Evolutionary conservation across 2,888 invertebrate genomes (phyloP), one percentile per base, ranked within the genome.

Genomic region (Dendrolimus pini): DNA sequence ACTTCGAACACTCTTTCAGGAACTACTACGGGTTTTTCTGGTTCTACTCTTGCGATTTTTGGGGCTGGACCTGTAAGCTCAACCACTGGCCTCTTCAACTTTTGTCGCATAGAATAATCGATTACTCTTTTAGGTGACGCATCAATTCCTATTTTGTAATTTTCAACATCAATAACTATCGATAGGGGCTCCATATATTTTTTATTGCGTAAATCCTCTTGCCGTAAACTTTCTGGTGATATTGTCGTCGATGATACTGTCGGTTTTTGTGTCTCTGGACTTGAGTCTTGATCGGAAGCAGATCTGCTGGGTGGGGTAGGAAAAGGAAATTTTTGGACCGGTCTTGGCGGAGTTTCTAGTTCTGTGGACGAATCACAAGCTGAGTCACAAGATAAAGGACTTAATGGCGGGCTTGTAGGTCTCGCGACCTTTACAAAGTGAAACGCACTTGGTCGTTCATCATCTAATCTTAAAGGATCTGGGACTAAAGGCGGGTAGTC

Each of bases 321-420:
- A 61, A 91, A 92, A 0, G 88, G 92, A 59, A 80, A 81, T 12
- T 75, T 80, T 66, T 82, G 83, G 0, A 87, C 79, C 12, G 85
- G 85, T 55, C 92, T 76, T 0, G 92, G 92, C 1, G 92, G 92
- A 0, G 91, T 90, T 65, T 91, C 89, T 0, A 90, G 66, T 66
- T 91, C 91, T 0, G 92, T 92, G 0, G 92, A 91, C 6, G 93
- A 92, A 64, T 94, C 94, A 65, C 93, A 93, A 56, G 94, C 94
- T 7, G 94, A 94, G 54, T 93, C 93, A 54, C 94, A 94, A 0
- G 94, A 94, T 14, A 94, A 81, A 0, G 95, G 95, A 69, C 95
- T 95, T 12, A 94, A 73, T 0, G 95, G 93, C 0, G 95, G 95
- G 72, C 95, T 95, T 60, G 92, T 89, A 0, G 91, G 85, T 70